A percentile compares a stretch with the other conserved stretches of the same genome.
phyloP scores from a whole-genome alignment of 1,140 invertebrate species.

The Drosophila kikkawai region DNA sequence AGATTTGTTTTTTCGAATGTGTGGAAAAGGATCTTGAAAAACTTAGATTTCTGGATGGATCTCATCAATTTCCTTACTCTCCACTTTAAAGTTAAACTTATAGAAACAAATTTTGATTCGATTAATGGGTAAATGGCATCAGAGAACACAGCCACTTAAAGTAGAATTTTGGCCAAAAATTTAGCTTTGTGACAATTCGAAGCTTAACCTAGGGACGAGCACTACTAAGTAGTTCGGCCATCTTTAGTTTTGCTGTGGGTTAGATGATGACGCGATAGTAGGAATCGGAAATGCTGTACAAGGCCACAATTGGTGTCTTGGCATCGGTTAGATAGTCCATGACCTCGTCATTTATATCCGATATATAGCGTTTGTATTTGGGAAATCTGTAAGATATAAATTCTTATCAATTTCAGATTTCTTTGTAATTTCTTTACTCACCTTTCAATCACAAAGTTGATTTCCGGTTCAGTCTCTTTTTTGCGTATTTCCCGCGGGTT shows the following conservation, averaged over 20 bases:
- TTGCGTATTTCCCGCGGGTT: slow-evolving; percentile 69
- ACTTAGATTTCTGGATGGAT: neutral
- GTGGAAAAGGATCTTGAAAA: slow-evolving; percentile 1
- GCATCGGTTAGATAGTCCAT: slow-evolving; percentile 86
- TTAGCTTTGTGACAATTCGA: slow-evolving; percentile 12
- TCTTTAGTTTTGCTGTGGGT: slow-evolving; percentile 1
- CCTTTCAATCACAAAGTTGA: slow-evolving; percentile 75
- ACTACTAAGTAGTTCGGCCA: slow-evolving; percentile 23
- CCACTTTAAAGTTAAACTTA: neutral
- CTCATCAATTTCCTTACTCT: neutral
- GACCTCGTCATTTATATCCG: slow-evolving; percentile 88
- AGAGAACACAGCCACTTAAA: no score
- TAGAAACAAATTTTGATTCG: slow-evolving; percentile 28
- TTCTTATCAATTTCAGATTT: neutral
- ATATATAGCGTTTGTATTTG: slow-evolving; percentile 88
- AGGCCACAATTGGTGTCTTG: slow-evolving; percentile 86
- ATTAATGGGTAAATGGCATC: slow-evolving; percentile 32
- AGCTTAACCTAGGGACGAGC: slow-evolving; percentile 16
- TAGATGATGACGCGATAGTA: slow-evolving; percentile 85
- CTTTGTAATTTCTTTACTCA: no score
- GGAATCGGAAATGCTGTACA: slow-evolving; percentile 87
- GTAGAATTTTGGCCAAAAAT: slow-evolving; percentile 29
- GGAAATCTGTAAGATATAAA: slow-evolving; percentile 84
- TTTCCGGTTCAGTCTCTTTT: slow-evolving; percentile 81
- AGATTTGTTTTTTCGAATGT: no score